These are phyloP conservation scores for Fragum fragum DNA, from an alignment of 2,888 invertebrate genomes.

Conservation along the genomic window DNA sequence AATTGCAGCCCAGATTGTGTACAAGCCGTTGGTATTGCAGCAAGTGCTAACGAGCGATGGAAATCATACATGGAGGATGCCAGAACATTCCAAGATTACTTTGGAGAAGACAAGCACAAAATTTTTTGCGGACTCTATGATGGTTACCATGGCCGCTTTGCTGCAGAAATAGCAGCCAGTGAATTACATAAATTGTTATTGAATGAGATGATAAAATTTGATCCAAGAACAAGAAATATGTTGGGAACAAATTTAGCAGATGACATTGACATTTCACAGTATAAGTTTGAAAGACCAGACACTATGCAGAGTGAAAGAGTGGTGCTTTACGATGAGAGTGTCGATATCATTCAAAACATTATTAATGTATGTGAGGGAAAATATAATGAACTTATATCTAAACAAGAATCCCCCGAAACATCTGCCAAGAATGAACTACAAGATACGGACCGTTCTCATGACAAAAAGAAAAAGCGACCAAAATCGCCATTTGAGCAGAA, in stretches of 20 bases:
- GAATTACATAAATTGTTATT: slow-evolving; percentile 83
- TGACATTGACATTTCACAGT: slow-evolving; percentile 69
- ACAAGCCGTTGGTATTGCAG: slow-evolving; percentile 80
- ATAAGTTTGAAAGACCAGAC: slow-evolving; percentile 74
- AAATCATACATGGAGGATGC: slow-evolving; percentile 85
- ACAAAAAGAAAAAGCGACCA: slow-evolving; percentile 58
- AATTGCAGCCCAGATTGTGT: slow-evolving; percentile 79
- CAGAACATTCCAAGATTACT: slow-evolving; percentile 82
- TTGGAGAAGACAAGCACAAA: slow-evolving; percentile 83
- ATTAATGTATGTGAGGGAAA: slow-evolving; percentile 81
- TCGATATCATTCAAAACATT: slow-evolving; percentile 81
- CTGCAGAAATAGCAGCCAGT: slow-evolving; percentile 83
- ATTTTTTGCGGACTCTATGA: slow-evolving; percentile 84
- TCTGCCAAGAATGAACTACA: slow-evolving; percentile 24
- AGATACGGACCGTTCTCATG: neutral
- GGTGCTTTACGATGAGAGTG: slow-evolving; percentile 75
- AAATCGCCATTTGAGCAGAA: slow-evolving; percentile 75
- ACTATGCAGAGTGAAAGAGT: slow-evolving; percentile 75
- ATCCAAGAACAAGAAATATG: slow-evolving; percentile 79
- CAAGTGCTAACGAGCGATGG: slow-evolving; percentile 81
- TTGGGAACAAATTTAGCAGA: slow-evolving; percentile 76
- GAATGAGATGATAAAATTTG: slow-evolving; percentile 84
- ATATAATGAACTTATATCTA: slow-evolving; percentile 74
- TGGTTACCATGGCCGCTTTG: slow-evolving; percentile 84
- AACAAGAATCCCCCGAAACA: slow-evolving; percentile 37